Percentiles rank a stretch among this genome's conserved stretches.
phyloP scores from a whole-genome alignment of 2,888 invertebrate species.

The Lycophotia porphyrea region DNA sequence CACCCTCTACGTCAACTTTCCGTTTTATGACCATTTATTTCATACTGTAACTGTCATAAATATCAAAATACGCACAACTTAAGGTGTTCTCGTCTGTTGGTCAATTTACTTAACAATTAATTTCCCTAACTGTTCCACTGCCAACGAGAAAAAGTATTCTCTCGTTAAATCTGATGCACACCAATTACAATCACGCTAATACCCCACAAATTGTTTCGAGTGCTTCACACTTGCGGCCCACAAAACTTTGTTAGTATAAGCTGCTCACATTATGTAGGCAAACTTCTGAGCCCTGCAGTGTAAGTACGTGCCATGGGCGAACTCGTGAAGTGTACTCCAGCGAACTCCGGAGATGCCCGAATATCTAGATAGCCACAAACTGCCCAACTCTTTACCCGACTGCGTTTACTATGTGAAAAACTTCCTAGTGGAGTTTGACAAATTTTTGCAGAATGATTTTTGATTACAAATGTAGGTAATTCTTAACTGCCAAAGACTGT shows the following conservation, averaged over 20 bases:
- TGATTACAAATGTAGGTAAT: constrained; percentile 1
- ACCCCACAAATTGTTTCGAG: constrained; percentile 22
- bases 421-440: constrained; percentile 12
- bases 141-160: background rate
- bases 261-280: constrained; percentile 45
- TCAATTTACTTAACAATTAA: background rate
- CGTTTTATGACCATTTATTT: background rate
- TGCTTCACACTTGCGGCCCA: constrained; percentile 34
- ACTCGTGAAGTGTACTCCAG: constrained; percentile 43
- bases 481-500: background rate
- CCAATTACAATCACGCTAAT: constrained; percentile 19
- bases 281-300: constrained; percentile 59
- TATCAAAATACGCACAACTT: background rate
- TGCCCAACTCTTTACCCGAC: constrained; percentile 48
- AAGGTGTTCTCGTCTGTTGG: background rate
- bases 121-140: background rate
- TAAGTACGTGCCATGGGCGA: constrained; percentile 53
- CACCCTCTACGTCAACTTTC: background rate
- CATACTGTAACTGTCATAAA: background rate
- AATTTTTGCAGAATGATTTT: constrained; percentile 6
- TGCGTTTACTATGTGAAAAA: constrained; percentile 49
- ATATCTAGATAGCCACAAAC: constrained; percentile 47
- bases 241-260: constrained; percentile 45
- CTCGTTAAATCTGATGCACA: constrained; percentile 8
- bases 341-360: constrained; percentile 43